These are phyloP conservation scores for Dioctria linearis DNA, from an alignment of 2,888 invertebrate species.

Conservation along the genomic window DNA sequence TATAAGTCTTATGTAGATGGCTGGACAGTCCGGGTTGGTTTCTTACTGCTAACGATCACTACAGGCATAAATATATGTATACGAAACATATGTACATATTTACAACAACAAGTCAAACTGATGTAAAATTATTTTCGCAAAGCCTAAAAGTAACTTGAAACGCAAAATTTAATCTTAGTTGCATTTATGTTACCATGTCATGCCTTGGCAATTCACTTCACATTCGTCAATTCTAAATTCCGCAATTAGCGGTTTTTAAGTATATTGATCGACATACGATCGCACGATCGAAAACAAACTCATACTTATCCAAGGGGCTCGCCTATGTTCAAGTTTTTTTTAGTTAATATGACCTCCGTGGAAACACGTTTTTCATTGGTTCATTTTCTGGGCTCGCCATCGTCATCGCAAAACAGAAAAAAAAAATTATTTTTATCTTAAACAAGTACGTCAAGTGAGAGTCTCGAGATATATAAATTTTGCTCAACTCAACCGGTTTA, in stretches of 20 bases:
- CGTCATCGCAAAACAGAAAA: constrained; percentile 9
- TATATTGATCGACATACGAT: too few relatives aligned
- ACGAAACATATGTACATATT: not conserved
- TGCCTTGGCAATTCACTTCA: not conserved
- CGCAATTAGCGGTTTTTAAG: not conserved
- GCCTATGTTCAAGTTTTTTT: constrained; percentile 22
- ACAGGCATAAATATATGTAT: constrained; percentile 7
- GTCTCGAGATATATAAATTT: not conserved
- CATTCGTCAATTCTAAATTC: constrained; percentile 39
- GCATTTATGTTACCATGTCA: too few relatives aligned
- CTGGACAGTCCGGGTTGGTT: not conserved
- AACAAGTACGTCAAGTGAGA: constrained; percentile 12
- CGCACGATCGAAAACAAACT: constrained; percentile 15
- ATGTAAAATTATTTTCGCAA: too few relatives aligned
- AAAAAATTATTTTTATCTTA: constrained; percentile 33
- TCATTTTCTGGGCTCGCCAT: constrained; percentile 46
- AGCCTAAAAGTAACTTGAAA: too few relatives aligned
- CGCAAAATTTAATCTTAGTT: too few relatives aligned
- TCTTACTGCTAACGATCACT: not conserved
- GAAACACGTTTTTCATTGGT: constrained; percentile 42
- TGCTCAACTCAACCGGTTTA: too few relatives aligned
- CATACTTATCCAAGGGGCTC: constrained; percentile 32
- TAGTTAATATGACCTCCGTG: constrained; percentile 41
- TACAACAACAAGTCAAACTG: too few relatives aligned
- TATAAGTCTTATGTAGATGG: not conserved